Evolutionary conservation across 2,888 invertebrate species (phyloP), one percentile per base, ranked within the genome.

Genomic region (Oscheius myriophilus): DNA sequence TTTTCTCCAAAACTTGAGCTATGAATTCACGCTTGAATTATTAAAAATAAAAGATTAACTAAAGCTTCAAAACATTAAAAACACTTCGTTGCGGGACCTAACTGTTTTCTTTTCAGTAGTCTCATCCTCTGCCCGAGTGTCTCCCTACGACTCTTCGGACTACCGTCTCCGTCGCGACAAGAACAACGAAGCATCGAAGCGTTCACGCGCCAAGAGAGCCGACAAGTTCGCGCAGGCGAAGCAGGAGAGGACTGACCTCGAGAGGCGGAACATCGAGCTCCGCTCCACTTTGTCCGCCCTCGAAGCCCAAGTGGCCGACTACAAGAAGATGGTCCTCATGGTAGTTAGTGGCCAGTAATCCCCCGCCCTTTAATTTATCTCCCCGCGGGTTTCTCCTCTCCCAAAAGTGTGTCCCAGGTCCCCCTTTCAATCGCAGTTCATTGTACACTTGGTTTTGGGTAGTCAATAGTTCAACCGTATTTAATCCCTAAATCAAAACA

Each of bases 281-380:
- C 61, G 67, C 23, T 70, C 78, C 21, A 72, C 69, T 62, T 57
- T 72, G 18, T 46, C 64, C n/a, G 70, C 73, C 11, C 67, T 78
- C 12, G 73, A 78, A 64, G 49, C 63, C 1, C 72, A 72, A 62
- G 78, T 78, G 18, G 72, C 69, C 53, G 78, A 78, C 67, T 78
- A 78, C 58, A 78, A 78, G 58, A 70, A 65, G 52, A 67, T 75
- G 71, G 67, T 78, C 43, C 69, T 77, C 64, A 70, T 73, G 72
- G 67, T 73, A 49, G 67, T 72, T 16, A 18, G 43, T 43, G 16
- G 14, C 25, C 46, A 61, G 39, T 61, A 61, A 61, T 46, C 49
- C 42, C 42, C 49, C 53, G 16, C 43, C 59, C 55, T 57, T 25
- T 49, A 33, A 33, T 33, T 33, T 33, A 33, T 33, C 9, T 9